A percentile compares a stretch with the other conserved stretches of the same genome.
Conservation (phyloP, 1,140 invertebrate genomes). For the Dinoponera quadriceps region DNA sequence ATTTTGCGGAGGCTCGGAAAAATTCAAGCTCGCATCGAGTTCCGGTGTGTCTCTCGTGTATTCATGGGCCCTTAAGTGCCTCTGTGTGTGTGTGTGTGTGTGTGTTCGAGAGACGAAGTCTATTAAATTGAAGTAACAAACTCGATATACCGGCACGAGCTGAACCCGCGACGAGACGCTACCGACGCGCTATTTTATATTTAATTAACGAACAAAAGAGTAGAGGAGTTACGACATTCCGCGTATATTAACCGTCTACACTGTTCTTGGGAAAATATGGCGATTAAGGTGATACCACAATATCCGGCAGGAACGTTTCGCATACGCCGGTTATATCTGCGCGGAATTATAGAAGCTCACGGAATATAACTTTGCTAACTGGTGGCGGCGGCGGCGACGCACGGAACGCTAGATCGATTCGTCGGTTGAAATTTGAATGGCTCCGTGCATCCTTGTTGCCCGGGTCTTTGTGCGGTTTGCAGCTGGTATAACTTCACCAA, state of each 20-base stretch:
- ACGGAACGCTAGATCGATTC: conserved; percentile 51
- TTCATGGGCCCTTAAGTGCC: no score
- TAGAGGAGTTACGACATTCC: no score
- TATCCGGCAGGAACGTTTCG: conserved; percentile 12
- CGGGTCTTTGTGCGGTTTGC: conserved; percentile 40
- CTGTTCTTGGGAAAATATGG: background rate
- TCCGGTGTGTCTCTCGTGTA: no score
- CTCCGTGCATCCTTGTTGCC: conserved; percentile 30
- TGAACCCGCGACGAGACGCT: no score
- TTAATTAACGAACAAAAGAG: background rate
- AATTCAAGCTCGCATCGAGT: no score
- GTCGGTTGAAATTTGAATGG: conserved; percentile 57
- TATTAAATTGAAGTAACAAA: no score
- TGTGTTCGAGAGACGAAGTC: no score
- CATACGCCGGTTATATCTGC: conserved; percentile 10
- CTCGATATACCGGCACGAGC: no score
- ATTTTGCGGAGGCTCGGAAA: no score
- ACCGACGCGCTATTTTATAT: background rate
- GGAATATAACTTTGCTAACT: conserved; percentile 46
- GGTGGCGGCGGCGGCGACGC: conserved; percentile 23
- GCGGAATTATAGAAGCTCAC: background rate
- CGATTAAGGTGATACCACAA: conserved; percentile 18
- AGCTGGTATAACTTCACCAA: conserved; percentile 31
- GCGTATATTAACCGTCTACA: background rate
- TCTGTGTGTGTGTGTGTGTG: no score